Base-by-base conservation (phyloP, 2,888 invertebrate genomes). In the Elaeidobius kamerunicus region DNA sequence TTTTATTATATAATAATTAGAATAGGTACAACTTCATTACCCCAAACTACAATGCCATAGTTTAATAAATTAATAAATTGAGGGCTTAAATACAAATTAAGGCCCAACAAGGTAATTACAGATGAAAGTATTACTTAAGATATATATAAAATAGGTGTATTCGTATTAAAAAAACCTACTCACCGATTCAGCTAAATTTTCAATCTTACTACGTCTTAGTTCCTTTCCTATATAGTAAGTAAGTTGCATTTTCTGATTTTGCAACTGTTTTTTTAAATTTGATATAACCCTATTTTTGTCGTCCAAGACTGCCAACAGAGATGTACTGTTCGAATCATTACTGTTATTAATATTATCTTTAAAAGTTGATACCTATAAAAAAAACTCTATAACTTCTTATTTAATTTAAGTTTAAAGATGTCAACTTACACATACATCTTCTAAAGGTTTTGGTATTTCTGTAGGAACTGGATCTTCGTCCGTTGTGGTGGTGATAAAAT, bases 241-340 rank as follows among this genome's bases (percentile, higher is more conserved):
- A 28, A 70, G 52, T 51, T 70, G 70, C 18, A 62, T 44, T 56
- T 69, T 68, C 46, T 70, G 70, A 41, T 68, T 69, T 35, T 64
- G 60, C 9, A 68, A 20, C 56, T 67, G 68, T 16, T 62, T 61
- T 48, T 63, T 61, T n/a, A 69, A 53, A 19, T 40, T 52, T 7
- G 55, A 57, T 14, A 70, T 69, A 6, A 57, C 55, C 47, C 58
- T 63, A 42, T 69, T 69, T 57, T 70, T 69, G 38, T 69, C 67
- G 19, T 69, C 68, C 35, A 69, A 32, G 12, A 68, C 59, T n/a
- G 60, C 56, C 30, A 64, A 48, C 11, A 63, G 52, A 2, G 63
- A 54, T 27, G 51, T 34, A 15, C 45, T 34, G 7, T 44, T 28
- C 7, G 42, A 32, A 28, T 56, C 49, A 7, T 19, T 15, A 1